Base-by-base conservation (phyloP, 2,113 vertebrate species). In the Rhynchomys soricoides region DNA sequence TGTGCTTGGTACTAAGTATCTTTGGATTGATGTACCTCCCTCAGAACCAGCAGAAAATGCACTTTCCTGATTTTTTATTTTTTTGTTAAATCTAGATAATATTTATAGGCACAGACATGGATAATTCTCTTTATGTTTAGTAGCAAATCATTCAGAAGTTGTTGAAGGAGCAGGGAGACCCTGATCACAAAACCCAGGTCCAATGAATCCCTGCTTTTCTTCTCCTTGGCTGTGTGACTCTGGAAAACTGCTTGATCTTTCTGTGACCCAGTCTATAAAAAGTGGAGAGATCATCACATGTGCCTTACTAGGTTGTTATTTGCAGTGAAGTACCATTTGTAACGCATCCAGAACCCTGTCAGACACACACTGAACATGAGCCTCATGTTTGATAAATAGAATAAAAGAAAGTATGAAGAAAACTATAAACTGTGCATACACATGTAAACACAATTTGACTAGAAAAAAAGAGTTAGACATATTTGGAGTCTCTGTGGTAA, bases 301-400 rank as follows among this genome's bases (percentile, higher is more conserved):
- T 64, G 13, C 26, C 34, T 90, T 48, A 34, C 16, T 48, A 86
- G 10, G 22, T 62, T 74, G 15, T 37, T 92, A 62, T 62, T 85
- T 48, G 11, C 13, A 85, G 13, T 83, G 55, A 74, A 19, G 24
- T 48, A n/a, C 16, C 64, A 79, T 55, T 78, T 59, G n/a, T 40
- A 40, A 89, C 82, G 37, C 5, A 8, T 68, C 86, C 48, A 88
- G 70, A 78, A 52, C 9, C 75, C 40, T 71, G 24, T 90, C 62
- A 55, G 45, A 92, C 73, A 68, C 19, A 43, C 74, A 92, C 7
- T 87, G 45, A 31, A 8, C 12, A 9, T 64, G n/a, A 73, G 45
- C 34, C 87, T 11, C 34, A 37, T 85, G 75, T 90, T 93, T 74
- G 64, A n/a, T 59, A 85, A 95, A 75, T 55, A 82, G 45, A 90